These are phyloP conservation scores for Clunio marinus DNA, from an alignment of 2,888 invertebrate species.

Conservation along the genomic window DNA sequence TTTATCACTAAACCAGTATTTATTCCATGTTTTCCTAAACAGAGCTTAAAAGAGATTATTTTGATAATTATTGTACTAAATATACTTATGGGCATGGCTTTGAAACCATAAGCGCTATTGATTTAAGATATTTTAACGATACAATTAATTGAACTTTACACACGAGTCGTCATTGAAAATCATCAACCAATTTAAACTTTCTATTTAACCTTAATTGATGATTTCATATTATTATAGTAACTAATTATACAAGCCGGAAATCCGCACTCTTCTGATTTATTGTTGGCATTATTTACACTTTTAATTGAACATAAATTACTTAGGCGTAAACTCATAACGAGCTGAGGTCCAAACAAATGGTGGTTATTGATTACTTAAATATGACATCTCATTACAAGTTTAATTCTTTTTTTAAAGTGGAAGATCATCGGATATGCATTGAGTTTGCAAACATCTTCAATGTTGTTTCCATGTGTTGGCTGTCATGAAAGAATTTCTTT, in stretches of 20 bases:
- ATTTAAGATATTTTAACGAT: not conserved
- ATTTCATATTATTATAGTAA: not conserved
- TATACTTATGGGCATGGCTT: not conserved
- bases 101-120: not conserved
- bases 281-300: slow-evolving; percentile 30
- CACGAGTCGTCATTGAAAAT: not conserved
- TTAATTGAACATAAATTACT: slow-evolving; percentile 15
- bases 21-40: too few relatives aligned
- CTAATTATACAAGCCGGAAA: too few relatives aligned
- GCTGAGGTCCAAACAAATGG: too few relatives aligned
- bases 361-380: too few relatives aligned
- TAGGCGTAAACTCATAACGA: not conserved
- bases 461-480: slow-evolving; percentile 87
- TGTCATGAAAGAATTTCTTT: slow-evolving; percentile 49
- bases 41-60: too few relatives aligned
- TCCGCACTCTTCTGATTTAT: not conserved
- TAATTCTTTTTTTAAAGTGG: not conserved
- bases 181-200: slow-evolving; percentile 2
- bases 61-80: not conserved
- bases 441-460: slow-evolving; percentile 48
- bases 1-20: not conserved
- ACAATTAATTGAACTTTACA: not conserved
- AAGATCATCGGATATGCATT: not conserved
- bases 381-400: not conserved
- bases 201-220: not conserved